Evolutionary conservation across 2,113 vertebrate genomes (phyloP), one percentile per base, ranked within the genome.

Genomic region (Myrmecophaga tridactyla): DNA sequence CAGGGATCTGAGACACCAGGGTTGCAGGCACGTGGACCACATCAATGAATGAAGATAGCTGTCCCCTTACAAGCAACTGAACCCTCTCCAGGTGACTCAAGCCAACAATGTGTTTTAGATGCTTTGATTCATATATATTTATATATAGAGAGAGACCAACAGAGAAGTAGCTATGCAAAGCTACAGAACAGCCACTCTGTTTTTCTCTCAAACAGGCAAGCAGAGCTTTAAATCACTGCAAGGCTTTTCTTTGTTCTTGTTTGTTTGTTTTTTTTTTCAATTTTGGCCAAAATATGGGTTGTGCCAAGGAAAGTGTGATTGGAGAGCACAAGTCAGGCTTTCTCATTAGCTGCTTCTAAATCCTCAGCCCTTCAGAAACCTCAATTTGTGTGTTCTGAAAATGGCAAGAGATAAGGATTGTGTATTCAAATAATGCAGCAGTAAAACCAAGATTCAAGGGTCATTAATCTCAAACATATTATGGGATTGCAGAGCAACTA

Each of bases 401-500:
- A 93, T 94, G 92, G 20, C 82, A 89, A 97, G 95, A 63, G 82
- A 85, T 67, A 83, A 5, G 1, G 41, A 90, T 56, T 95, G 86
- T 96, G 75, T 2, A 7, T 95, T 94, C 81, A 82, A 97, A 96
- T 70, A 92, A 91, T 89, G 91, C 0, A 92, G 89, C 85, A 93
- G 93, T 94, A 95, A 98, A 98, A 97, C 63, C 91, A 94, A 91
- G 94, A 93, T 92, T 94, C 89, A 96, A 95, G 82, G 89, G 78
- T 97, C 97, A 92, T 94, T 98, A 97, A 98, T 97, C 95, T 80
- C 97, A 95, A 97, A 93, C 77, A 93, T 95, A 96, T 88, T 90
- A 69, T 81, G 81, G 86, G 78, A 70, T 5, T 97, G 94, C 96
- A 94, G 85, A 94, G 85, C 86, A 89, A 25, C 94, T 86, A 86